Evolutionary conservation across 2,113 vertebrate species (phyloP).

Genomic region (Drymodes brunneopygia): DNA sequence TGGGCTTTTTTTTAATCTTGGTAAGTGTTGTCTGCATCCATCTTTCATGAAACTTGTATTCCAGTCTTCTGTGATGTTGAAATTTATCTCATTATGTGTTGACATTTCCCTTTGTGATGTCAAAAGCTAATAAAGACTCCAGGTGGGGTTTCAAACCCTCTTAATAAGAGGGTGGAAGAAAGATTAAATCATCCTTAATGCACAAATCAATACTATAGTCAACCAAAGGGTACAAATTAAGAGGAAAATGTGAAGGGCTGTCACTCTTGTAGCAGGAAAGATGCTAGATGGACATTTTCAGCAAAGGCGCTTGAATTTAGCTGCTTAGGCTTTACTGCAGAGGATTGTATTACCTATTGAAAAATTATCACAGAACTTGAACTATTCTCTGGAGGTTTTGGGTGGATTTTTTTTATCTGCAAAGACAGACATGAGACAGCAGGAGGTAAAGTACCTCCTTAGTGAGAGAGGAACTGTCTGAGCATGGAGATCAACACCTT

Average conservation of each 20-base stretch:
- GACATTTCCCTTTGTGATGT: constrained; percentile 31
- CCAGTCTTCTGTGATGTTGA: neutral
- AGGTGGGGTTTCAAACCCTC: constrained; percentile 3
- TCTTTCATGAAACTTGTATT: neutral
- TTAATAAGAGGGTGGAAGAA: constrained; percentile 31
- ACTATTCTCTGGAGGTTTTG: neutral
- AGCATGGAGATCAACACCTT: accelerated
- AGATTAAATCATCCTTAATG: constrained; percentile 54
- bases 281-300: constrained; percentile 1
- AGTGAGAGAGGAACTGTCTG: neutral
- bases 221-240: constrained; percentile 34
- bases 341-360: neutral
- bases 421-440: neutral
- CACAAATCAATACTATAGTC: constrained; percentile 31
- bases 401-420: neutral
- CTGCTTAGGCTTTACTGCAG: neutral
- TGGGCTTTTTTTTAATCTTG: neutral
- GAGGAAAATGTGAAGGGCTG: constrained; percentile 11
- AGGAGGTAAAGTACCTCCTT: neutral
- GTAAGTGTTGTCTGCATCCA: neutral
- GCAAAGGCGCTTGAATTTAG: neutral
- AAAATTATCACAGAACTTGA: neutral
- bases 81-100: constrained; percentile 37
- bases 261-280: neutral
- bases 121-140: constrained; percentile 50